Conservation (phyloP, 2,113 vertebrate genomes). For the Nyctereutes procyonoides region DNA sequence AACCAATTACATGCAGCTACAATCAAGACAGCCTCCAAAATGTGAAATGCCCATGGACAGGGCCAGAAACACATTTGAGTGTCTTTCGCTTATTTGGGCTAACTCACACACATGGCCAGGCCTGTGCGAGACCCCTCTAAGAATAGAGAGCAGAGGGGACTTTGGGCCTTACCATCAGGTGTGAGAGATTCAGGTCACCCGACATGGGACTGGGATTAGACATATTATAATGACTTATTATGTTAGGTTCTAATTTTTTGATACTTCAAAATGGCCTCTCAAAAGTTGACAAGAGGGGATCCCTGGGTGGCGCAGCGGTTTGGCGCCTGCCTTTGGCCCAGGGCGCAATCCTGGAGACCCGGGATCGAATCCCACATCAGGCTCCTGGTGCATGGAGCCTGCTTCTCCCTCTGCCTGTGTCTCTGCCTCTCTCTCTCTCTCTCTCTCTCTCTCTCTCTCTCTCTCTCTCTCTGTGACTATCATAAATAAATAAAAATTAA, state of each 20-base stretch:
- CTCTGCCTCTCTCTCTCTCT: no score
- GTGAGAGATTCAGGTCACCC: background rate
- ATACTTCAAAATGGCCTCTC: constrained; percentile 3
- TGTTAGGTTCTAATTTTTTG: background rate
- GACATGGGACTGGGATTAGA: background rate
- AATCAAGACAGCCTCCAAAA: background rate
- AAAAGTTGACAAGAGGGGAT: background rate
- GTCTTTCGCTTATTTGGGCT: background rate
- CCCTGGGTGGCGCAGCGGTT: no score
- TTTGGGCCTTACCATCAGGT: background rate
- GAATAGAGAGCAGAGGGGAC: background rate
- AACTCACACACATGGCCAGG: background rate
- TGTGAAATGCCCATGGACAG: background rate
- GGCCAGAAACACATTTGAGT: background rate
- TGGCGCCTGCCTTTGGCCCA: no score
- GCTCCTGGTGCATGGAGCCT: no score
- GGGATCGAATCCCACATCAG: no score
- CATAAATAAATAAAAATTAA: no score
- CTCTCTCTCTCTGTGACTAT: no score
- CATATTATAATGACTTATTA: background rate
- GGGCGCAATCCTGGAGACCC: no score
- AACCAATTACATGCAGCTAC: background rate
- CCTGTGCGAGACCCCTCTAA: background rate
- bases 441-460: no score
- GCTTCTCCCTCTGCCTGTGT: no score